These are phyloP conservation scores for Caerostris extrusa DNA, from an alignment of 1,140 invertebrate genomes.

Conservation along the genomic window DNA sequence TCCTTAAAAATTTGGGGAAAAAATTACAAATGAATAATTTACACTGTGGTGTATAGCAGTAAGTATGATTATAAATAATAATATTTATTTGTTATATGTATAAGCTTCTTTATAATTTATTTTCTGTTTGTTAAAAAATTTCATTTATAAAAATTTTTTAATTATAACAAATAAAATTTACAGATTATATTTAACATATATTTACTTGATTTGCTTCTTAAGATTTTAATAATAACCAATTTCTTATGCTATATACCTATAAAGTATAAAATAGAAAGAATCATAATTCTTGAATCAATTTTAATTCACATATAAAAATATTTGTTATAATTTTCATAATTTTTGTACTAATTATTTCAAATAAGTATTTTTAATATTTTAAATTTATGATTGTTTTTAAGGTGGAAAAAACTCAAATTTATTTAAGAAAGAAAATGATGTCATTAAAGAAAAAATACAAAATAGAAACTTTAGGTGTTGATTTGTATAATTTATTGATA, in stretches of 20 bases:
- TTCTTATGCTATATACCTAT: neutral
- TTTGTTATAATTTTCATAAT: neutral
- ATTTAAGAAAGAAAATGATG: constrained; percentile 50
- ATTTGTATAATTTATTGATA: constrained; percentile 77
- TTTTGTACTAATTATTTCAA: neutral
- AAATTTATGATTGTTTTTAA: neutral
- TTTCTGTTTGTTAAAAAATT: no score
- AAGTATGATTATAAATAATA: neutral
- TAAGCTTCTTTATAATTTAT: no score
- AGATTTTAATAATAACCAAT: neutral
- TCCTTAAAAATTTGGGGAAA: neutral
- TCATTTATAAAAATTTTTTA: no score
- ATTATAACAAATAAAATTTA: no score
- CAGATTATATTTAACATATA: no score
- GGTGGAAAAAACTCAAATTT: constrained; percentile 75
- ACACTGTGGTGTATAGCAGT: neutral
- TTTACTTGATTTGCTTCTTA: neutral
- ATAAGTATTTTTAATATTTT: neutral
- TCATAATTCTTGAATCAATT: neutral
- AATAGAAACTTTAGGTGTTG: constrained; percentile 66
- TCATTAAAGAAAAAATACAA: constrained; percentile 66
- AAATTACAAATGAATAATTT: no score
- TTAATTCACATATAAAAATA: neutral
- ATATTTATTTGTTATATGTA: no score
- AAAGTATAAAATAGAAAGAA: neutral